Evolutionary conservation across 2,888 invertebrate genomes (phyloP).

Genomic region (Ornithoptera alexandrae): DNA sequence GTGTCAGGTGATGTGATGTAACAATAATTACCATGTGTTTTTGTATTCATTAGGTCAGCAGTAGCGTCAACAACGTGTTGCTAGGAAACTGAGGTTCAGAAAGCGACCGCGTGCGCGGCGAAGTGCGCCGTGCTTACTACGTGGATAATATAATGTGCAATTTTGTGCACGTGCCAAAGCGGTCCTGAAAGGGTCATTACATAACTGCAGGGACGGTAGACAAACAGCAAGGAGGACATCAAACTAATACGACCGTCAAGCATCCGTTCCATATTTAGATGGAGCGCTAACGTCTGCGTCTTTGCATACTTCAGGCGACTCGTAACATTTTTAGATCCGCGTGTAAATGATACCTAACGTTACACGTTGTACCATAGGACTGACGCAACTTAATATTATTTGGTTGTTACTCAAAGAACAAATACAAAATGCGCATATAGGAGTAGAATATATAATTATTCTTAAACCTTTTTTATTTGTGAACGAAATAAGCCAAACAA

Average conservation of each 20-base stretch:
- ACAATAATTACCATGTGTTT: constrained; percentile 71
- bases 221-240: constrained; percentile 50
- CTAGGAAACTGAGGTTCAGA: constrained; percentile 71
- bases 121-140: constrained; percentile 57
- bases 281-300: constrained; percentile 69
- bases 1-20: constrained; percentile 67
- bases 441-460: constrained; percentile 50
- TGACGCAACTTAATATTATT: constrained; percentile 40
- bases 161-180: constrained; percentile 61
- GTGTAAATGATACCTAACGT: constrained; percentile 71
- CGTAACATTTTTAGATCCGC: constrained; percentile 74
- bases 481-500: constrained; percentile 20
- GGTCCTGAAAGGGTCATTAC: constrained; percentile 64
- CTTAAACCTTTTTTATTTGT: constrained; percentile 34
- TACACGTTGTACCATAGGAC: constrained; percentile 41
- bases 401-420: constrained; percentile 42
- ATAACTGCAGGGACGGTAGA: constrained; percentile 59
- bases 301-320: constrained; percentile 64
- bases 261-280: constrained; percentile 76
- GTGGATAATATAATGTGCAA: constrained; percentile 72
- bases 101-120: constrained; percentile 51
- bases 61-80: constrained; percentile 77
- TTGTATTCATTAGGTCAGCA: constrained; percentile 74
- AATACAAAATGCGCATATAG: constrained; percentile 63
- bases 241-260: constrained; percentile 52